phyloP scores from a whole-genome alignment of 2,888 invertebrate species.

The Acleris holmiana region DNA sequence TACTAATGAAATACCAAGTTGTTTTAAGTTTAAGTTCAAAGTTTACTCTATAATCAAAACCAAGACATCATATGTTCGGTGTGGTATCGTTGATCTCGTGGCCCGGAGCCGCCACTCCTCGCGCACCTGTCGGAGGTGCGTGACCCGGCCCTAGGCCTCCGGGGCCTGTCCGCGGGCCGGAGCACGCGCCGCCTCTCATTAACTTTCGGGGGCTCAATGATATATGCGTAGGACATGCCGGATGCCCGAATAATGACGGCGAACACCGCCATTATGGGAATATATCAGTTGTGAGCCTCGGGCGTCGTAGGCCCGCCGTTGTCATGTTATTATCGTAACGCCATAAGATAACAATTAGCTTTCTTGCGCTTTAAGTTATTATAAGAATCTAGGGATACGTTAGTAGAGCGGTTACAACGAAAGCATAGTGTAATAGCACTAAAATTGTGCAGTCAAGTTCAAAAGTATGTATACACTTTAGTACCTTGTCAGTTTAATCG shows the following conservation, averaged over 20 bases:
- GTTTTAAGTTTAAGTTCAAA: too few species aligned
- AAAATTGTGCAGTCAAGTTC: too few species aligned
- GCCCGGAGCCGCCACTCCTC: conserved; percentile 45
- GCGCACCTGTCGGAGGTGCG: conserved; percentile 55
- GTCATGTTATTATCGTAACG: conserved; percentile 26
- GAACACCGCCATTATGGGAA: conserved; percentile 43
- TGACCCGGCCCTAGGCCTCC: conserved; percentile 52
- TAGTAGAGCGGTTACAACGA: not conserved
- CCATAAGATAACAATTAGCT: conserved; percentile 23
- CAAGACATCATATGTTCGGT: conserved; percentile 66
- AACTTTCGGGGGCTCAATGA: conserved; percentile 75
- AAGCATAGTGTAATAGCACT: too few species aligned
- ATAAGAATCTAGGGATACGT: too few species aligned
- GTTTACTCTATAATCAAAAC: conserved; percentile 44
- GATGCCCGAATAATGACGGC: conserved; percentile 73
- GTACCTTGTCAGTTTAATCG: too few species aligned
- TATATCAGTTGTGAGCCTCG: conserved; percentile 37
- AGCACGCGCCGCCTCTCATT: conserved; percentile 63
- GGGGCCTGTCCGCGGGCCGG: conserved; percentile 53
- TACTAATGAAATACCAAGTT: not conserved
- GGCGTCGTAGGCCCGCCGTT: conserved; percentile 22
- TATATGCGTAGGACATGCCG: conserved; percentile 72
- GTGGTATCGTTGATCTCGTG: conserved; percentile 50
- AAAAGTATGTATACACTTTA: too few species aligned
- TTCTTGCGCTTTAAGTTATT: not conserved